Percentiles rank a stretch among this genome's conserved stretches.
Evolutionary conservation across 2,113 vertebrate species (phyloP).

Genomic region (Podilymbus podiceps): DNA sequence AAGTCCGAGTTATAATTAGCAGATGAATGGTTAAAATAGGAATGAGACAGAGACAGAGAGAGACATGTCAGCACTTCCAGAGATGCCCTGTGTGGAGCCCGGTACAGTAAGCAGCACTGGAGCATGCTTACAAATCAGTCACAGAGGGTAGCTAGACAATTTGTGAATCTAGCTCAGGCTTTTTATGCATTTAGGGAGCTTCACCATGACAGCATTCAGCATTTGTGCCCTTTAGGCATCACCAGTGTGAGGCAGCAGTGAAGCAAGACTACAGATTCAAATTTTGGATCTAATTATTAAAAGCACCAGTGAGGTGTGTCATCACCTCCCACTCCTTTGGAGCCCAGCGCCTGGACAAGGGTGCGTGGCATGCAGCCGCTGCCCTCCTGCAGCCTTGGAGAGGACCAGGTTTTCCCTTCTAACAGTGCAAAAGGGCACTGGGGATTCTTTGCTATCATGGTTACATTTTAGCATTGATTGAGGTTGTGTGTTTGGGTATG

Average conservation of each 20-base stretch:
- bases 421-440: neutral
- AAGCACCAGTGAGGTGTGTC: neutral
- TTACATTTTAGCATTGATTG: neutral
- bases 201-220: neutral
- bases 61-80: neutral
- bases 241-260: neutral
- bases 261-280: neutral
- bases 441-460: neutral
- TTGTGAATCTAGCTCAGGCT: neutral
- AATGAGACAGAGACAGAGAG: neutral
- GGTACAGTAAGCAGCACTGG: neutral
- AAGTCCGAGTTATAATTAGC: slow-evolving; percentile 27
- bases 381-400: neutral
- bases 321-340: neutral
- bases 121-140: neutral
- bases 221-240: neutral
- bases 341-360: fast-evolving
- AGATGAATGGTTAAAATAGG: neutral
- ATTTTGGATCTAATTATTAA: neutral
- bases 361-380: neutral
- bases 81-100: neutral
- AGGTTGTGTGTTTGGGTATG: neutral
- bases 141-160: neutral
- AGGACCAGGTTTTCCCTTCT: neutral
- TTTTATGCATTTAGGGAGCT: neutral